A percentile compares a stretch with the other conserved stretches of the same genome.
Conservation (phyloP, 2,113 vertebrate genomes). For the Epinephelus lanceolatus region DNA sequence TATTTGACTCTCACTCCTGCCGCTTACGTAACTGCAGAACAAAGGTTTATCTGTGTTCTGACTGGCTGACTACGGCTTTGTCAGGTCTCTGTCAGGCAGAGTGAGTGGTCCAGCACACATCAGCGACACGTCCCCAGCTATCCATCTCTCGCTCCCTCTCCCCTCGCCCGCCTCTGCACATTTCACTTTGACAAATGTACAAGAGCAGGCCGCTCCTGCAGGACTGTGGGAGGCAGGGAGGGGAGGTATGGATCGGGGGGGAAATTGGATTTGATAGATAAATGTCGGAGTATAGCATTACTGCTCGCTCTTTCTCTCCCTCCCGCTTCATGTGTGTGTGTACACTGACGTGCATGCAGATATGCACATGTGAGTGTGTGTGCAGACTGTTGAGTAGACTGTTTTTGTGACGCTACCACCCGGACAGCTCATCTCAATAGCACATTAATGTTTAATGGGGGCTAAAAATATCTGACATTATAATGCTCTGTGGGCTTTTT, state of each 20-base stretch:
- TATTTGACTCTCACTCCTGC: conserved; percentile 58
- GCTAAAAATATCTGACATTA: conserved; percentile 78
- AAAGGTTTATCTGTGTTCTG: conserved; percentile 72
- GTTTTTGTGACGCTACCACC: conserved; percentile 66
- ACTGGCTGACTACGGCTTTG: conserved; percentile 62
- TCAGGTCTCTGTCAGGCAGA: conserved; percentile 73
- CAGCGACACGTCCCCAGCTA: conserved; percentile 72
- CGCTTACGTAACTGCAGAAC: conserved; percentile 55
- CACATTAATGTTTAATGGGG: conserved; percentile 78
- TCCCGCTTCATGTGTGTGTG: neutral
- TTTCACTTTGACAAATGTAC: conserved; percentile 84
- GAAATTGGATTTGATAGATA: conserved; percentile 76
- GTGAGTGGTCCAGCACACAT: conserved; percentile 71
- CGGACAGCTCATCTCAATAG: conserved; percentile 75
- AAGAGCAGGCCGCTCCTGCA: conserved; percentile 77
- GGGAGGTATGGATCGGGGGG: conserved; percentile 73
- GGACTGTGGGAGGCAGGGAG: conserved; percentile 67
- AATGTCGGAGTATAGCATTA: conserved; percentile 76
- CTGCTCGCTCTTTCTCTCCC: conserved; percentile 40
- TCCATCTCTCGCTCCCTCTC: conserved; percentile 68
- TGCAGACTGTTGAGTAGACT: conserved; percentile 59
- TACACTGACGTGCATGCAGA: conserved; percentile 10
- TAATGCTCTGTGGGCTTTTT: conserved; percentile 65
- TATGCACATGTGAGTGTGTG: conserved; percentile 11
- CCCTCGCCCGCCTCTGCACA: conserved; percentile 57